Base-by-base conservation (phyloP, 2,797 vertebrate species). In the Lacerta bilineata region DNA sequence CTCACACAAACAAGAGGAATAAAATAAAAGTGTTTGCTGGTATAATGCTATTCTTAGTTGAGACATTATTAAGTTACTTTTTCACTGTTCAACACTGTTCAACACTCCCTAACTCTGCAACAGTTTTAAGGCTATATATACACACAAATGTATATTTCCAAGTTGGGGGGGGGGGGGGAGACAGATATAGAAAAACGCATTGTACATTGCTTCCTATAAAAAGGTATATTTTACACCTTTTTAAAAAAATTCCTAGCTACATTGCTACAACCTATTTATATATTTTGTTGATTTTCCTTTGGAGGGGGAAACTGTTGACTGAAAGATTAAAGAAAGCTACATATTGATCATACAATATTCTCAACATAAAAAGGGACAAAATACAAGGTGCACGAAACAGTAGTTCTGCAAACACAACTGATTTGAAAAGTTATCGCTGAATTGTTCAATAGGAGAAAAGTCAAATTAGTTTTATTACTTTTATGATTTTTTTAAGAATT, bases 81-180 rank as follows among this genome's bases (percentile, higher is more conserved):
- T 94, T 93, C 94, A 95, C 93, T 74, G 15, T 39, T 55, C 17
- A 39, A 74, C 61, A 64, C 72, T 96, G 93, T 94, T 95, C 93
- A 95, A 95, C 94, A 94, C 88, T 96, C 94, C 95, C 95, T 96
- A 97, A 96, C 95, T 94, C 95, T 94, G 94, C 93, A 95, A 96
- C 94, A 95, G 93, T 95, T 97, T 97, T 96, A 97, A 97, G 96
- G 95, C 95, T 96, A 95, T 96, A 97, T 97, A 97, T 96, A 97
- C 96, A 97, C 96, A 97, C 96, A 96, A 96, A 96, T 91, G 92
- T 95, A 91, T 97, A 97, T 95, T 95, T 95, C 93, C 91, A 95
- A 97, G 92, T 96, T 93, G 96, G 93, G 94, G 94, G 43, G 43
- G 90, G 88, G 93, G 46, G 46, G 90, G 88, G 90, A 96, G 95